These are phyloP conservation scores for Ridgeia piscesae DNA, from an alignment of 1,140 invertebrate genomes.

Conservation along the genomic window DNA sequence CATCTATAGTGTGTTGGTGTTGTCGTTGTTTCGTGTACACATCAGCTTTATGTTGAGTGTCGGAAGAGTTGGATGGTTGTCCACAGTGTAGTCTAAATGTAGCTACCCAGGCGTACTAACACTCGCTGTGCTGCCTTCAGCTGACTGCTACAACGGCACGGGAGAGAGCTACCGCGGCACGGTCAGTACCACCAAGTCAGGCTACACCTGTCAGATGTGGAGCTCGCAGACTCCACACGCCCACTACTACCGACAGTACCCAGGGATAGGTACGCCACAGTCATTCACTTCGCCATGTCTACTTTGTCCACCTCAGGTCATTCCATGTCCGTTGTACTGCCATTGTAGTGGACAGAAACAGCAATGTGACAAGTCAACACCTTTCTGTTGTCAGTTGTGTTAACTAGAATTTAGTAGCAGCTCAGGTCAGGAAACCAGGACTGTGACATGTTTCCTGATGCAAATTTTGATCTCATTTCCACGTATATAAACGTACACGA, in stretches of 20 bases:
- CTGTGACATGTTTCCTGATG: neutral
- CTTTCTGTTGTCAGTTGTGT: neutral
- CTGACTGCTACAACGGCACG: slow-evolving; percentile 77
- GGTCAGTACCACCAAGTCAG: slow-evolving; percentile 71
- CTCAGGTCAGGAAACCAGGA: neutral
- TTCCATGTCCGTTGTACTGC: neutral
- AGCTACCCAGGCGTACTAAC: neutral
- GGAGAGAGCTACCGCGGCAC: slow-evolving; percentile 75
- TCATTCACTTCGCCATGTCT: neutral
- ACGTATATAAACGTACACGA: neutral
- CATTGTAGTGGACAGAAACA: neutral
- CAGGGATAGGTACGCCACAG: slow-evolving; percentile 70
- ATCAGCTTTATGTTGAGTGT: no score
- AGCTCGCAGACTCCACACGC: slow-evolving; percentile 60
- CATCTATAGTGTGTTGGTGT: no score
- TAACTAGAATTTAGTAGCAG: neutral
- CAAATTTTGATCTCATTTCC: neutral
- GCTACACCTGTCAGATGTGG: slow-evolving; percentile 81
- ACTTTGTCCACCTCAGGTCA: neutral
- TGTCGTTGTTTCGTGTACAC: no score
- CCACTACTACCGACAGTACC: slow-evolving; percentile 74
- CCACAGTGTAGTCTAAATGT: neutral
- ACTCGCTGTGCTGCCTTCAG: neutral
- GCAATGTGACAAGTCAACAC: neutral
- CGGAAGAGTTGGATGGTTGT: neutral